phyloP scores from a whole-genome alignment of 2,113 vertebrate genomes.

The Pygathrix nemaeus region DNA sequence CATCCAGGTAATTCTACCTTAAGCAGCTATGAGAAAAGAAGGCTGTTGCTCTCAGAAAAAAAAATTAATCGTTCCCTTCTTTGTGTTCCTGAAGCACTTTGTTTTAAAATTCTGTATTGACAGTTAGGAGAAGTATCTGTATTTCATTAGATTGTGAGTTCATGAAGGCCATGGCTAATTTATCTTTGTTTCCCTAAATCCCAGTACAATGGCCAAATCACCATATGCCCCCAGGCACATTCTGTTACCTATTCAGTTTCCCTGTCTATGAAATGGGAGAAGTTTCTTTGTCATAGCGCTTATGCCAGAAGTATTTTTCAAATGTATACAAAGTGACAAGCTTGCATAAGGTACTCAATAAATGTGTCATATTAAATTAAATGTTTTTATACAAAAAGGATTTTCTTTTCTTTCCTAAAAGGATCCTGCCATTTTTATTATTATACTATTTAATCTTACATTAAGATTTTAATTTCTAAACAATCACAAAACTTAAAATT shows the following conservation, averaged over 20 bases:
- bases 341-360: neutral
- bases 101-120: neutral
- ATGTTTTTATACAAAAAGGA: neutral
- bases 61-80: neutral
- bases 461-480: conserved; percentile 21
- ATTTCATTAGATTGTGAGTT: neutral
- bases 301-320: neutral
- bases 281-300: neutral
- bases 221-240: neutral
- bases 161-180: neutral
- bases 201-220: neutral
- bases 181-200: neutral
- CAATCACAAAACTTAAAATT: conserved; percentile 37
- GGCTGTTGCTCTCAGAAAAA: neutral
- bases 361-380: neutral
- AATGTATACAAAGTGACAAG: neutral
- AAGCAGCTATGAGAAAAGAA: neutral
- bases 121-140: neutral
- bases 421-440: neutral
- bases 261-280: neutral
- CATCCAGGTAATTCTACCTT: neutral
- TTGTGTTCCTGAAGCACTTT: neutral
- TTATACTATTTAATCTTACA: conserved; percentile 2
- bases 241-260: neutral
- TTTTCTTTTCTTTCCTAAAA: conserved; percentile 29